Evolutionary conservation across 2,888 invertebrate species (phyloP).

Genomic region (Hoplodrina ambigua): DNA sequence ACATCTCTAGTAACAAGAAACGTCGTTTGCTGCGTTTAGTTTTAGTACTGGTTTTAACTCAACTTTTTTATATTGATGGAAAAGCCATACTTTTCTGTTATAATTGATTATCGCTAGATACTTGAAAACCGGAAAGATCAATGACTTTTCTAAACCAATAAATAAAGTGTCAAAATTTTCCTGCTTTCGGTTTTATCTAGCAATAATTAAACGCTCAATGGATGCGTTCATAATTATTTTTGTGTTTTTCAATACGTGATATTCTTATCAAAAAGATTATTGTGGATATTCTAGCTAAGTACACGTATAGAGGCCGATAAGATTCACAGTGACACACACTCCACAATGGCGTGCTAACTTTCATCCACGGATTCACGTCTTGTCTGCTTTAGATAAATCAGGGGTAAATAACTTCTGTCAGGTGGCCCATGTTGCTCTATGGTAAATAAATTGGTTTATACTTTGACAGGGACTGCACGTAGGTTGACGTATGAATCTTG

Average conservation of each 20-base stretch:
- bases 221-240: conserved; percentile 32
- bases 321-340: not conserved
- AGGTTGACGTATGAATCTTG: no score
- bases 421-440: no score
- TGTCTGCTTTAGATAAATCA: not conserved
- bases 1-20: not conserved
- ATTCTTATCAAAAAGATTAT: conserved; percentile 12
- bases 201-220: conserved; percentile 35
- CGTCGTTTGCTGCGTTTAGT: not conserved
- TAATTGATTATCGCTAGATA: no score
- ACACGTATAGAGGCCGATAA: not conserved
- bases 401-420: no score
- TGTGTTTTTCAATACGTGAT: not conserved
- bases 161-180: not conserved
- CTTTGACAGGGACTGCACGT: no score
- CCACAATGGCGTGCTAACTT: not conserved
- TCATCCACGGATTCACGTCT: not conserved
- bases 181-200: not conserved
- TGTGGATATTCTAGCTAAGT: not conserved
- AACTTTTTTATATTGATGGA: not conserved
- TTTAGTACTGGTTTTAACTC: not conserved
- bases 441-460: no score
- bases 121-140: no score
- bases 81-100: not conserved
- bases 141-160: not conserved